Percentiles rank a stretch among this genome's conserved stretches.
These are phyloP conservation scores for Scaptomyza pallida DNA, from an alignment of 1,140 invertebrate species.

Conservation along the genomic window DNA sequence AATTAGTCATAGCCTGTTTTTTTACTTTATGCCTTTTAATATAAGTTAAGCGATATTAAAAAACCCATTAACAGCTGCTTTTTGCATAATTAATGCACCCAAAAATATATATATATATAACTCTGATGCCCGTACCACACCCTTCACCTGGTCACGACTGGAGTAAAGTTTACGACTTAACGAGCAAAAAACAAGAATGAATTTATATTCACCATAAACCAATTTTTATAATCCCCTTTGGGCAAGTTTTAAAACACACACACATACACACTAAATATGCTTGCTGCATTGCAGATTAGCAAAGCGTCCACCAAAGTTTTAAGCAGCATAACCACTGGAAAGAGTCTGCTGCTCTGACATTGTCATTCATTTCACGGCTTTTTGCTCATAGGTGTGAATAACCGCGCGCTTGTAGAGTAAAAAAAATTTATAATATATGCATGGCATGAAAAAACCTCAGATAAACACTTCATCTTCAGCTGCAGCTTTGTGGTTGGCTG, in stretches of 20 bases:
- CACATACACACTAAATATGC: too few species aligned
- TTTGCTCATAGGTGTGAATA: conserved; percentile 70
- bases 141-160: conserved; percentile 24
- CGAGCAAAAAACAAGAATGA: conserved; percentile 10
- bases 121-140: too few species aligned
- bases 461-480: conserved; percentile 47
- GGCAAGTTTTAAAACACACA: conserved; percentile 16
- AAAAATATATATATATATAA: too few species aligned
- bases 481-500: conserved; percentile 28
- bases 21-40: background rate
- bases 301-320: conserved; percentile 36
- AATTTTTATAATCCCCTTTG: conserved; percentile 44
- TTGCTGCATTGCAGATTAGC: conserved; percentile 57
- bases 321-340: conserved; percentile 11
- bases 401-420: conserved; percentile 44
- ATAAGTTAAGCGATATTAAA: conserved; percentile 28
- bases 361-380: conserved; percentile 31
- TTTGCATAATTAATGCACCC: conserved; percentile 39
- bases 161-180: conserved; percentile 16
- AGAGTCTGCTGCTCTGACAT: conserved; percentile 28
- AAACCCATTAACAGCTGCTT: conserved; percentile 38
- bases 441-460: conserved; percentile 36
- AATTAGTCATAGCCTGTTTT: background rate
- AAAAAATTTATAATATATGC: conserved; percentile 4
- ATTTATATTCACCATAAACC: conserved; percentile 35